Evolutionary conservation across 1,140 invertebrate genomes (phyloP).

Genomic region (Drosophila fuyamai): DNA sequence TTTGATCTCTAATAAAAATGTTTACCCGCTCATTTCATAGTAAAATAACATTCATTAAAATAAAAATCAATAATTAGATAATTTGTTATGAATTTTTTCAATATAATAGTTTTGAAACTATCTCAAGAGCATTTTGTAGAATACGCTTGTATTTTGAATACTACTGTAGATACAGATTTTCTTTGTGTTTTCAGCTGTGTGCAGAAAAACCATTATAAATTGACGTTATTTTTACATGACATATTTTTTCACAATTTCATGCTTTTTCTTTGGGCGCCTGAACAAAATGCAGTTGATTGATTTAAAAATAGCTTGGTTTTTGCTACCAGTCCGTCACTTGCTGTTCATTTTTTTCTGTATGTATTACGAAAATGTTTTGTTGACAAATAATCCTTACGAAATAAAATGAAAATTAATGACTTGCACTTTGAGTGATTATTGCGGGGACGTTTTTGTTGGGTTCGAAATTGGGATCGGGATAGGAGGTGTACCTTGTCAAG

Average conservation of each 20-base stretch:
- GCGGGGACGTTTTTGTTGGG: neutral
- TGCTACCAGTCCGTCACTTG: slow-evolving; percentile 3
- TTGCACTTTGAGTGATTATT: slow-evolving; percentile 52
- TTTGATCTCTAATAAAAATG: too few species aligned
- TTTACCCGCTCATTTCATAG: too few species aligned
- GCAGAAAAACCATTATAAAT: neutral
- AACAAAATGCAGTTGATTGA: neutral
- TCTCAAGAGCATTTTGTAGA: too few species aligned
- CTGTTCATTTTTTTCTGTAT: neutral
- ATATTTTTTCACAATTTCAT: neutral
- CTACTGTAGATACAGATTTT: neutral
- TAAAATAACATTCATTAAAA: too few species aligned
- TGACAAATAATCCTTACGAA: slow-evolving; percentile 42
- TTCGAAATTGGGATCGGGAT: neutral
- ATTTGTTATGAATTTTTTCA: too few species aligned
- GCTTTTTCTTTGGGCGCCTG: neutral
- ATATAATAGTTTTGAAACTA: too few species aligned
- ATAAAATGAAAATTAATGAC: slow-evolving; percentile 65
- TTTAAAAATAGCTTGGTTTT: neutral
- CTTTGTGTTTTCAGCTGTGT: neutral
- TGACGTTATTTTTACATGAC: neutral
- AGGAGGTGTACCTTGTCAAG: neutral
- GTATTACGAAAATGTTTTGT: slow-evolving; percentile 13
- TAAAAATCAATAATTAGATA: too few species aligned
- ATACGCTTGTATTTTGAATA: too few species aligned